These are phyloP conservation scores for Microplitis demolitor DNA, from an alignment of 1,140 invertebrate species.

Conservation along the genomic window DNA sequence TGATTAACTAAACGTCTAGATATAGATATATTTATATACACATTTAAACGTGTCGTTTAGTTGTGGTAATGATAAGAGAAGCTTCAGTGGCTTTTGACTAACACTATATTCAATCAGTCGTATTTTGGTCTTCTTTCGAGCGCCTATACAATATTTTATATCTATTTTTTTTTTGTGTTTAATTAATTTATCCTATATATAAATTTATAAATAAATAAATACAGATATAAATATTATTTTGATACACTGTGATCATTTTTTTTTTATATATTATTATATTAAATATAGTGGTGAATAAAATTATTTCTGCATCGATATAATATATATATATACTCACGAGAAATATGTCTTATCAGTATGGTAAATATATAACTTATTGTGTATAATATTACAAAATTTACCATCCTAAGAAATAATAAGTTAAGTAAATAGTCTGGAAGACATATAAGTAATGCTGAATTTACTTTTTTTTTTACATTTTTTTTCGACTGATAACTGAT, in stretches of 20 bases:
- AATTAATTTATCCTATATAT: neutral
- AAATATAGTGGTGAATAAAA: no score
- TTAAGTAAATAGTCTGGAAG: neutral
- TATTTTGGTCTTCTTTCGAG: neutral
- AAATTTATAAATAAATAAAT: no score
- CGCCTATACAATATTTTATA: neutral
- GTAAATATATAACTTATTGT: neutral
- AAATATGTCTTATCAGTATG: neutral
- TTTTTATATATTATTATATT: no score
- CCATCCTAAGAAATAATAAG: neutral
- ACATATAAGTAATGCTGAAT: neutral
- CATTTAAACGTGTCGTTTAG: neutral
- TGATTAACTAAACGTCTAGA: neutral
- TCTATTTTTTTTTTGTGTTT: neutral
- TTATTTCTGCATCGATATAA: neutral
- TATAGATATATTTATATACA: neutral
- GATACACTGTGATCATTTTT: no score
- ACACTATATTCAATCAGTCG: neutral
- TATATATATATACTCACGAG: neutral
- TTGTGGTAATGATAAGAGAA: conserved; percentile 3
- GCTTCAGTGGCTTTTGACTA: neutral
- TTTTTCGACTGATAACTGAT: no score
- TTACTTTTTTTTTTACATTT: neutral
- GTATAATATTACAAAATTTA: neutral
- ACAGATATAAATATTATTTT: no score